Evolutionary conservation across 1,140 invertebrate genomes (phyloP).

Genomic region (Orius laevigatus): DNA sequence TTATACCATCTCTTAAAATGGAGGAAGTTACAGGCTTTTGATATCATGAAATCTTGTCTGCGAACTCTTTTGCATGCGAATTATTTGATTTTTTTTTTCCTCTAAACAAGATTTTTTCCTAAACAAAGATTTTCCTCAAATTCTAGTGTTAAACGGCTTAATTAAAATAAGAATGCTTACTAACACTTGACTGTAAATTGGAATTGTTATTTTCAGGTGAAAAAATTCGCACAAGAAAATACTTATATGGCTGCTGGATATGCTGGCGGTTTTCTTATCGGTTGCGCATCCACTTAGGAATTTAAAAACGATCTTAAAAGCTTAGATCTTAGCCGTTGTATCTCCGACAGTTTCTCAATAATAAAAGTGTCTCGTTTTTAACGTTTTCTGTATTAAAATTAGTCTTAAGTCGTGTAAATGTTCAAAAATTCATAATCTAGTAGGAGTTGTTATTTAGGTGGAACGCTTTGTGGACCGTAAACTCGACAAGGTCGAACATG

Average conservation of each 20-base stretch:
- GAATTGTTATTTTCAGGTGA: conserved; percentile 41
- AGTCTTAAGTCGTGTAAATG: conserved; percentile 11
- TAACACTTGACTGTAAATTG: too few relatives aligned
- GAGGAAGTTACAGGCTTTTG: too few relatives aligned
- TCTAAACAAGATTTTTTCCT: neutral
- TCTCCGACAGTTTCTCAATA: conserved; percentile 8
- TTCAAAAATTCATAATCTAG: neutral
- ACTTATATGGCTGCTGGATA: conserved; percentile 63
- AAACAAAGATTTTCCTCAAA: neutral
- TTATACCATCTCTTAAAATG: too few relatives aligned
- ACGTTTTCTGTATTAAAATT: conserved; percentile 9
- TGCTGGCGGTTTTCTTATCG: conserved; percentile 70
- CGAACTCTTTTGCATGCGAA: neutral
- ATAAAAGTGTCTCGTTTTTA: conserved; percentile 15
- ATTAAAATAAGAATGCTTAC: too few relatives aligned
- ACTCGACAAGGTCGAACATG: conserved; percentile 54
- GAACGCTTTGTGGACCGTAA: conserved; percentile 61
- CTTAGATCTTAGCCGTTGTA: neutral
- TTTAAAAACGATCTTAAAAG: neutral
- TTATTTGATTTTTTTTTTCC: neutral
- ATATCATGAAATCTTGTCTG: too few relatives aligned
- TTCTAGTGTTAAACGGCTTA: neutral
- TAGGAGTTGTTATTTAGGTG: conserved; percentile 33
- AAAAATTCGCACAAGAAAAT: conserved; percentile 54
- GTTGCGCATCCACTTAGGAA: conserved; percentile 39